Evolutionary conservation across 1,140 invertebrate genomes (phyloP).

Genomic region (Harlomillsia oculata): DNA sequence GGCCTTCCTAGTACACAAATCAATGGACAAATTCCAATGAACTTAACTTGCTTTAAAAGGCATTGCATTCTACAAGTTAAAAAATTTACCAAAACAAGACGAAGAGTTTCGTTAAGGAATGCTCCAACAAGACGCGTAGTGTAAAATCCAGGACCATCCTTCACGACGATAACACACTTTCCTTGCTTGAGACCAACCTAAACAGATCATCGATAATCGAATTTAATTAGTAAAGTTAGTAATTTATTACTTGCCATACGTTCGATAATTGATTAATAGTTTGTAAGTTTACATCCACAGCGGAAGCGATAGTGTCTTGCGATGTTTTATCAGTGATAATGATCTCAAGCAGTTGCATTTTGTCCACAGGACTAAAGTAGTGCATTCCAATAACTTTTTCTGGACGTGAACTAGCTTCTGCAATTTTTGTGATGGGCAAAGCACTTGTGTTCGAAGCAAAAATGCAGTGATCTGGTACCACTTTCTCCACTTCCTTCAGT

Average conservation of each 20-base stretch:
- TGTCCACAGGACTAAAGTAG: slow-evolving; percentile 99
- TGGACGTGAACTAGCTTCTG: slow-evolving; percentile 77
- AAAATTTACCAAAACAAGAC: slow-evolving; percentile 75
- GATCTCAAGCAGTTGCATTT: slow-evolving; percentile 98
- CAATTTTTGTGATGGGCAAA: slow-evolving; percentile 91
- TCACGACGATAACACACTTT: slow-evolving; percentile 92
- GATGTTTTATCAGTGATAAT: slow-evolving; percentile 93
- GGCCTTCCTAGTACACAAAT: too few species aligned
- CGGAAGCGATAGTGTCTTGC: slow-evolving; percentile 76
- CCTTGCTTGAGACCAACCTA: slow-evolving; percentile 78
- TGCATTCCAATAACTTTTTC: slow-evolving; percentile 96
- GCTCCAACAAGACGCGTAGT: slow-evolving; percentile 88
- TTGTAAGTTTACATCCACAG: slow-evolving; percentile 52
- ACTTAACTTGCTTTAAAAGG: too few species aligned
- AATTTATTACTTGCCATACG: too few species aligned
- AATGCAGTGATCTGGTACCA: slow-evolving; percentile 79
- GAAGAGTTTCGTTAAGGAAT: slow-evolving; percentile 82
- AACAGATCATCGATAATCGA: too few species aligned
- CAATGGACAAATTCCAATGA: too few species aligned
- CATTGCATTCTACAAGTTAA: background rate
- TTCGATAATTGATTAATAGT: too few species aligned
- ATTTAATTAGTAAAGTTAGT: too few species aligned
- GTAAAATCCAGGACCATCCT: slow-evolving; percentile 99
- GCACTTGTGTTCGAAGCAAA: slow-evolving; percentile 98
- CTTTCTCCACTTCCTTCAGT: slow-evolving; percentile 86